These are phyloP conservation scores for Drosophila lacertosa DNA, from an alignment of 1,140 invertebrate species.

Conservation along the genomic window DNA sequence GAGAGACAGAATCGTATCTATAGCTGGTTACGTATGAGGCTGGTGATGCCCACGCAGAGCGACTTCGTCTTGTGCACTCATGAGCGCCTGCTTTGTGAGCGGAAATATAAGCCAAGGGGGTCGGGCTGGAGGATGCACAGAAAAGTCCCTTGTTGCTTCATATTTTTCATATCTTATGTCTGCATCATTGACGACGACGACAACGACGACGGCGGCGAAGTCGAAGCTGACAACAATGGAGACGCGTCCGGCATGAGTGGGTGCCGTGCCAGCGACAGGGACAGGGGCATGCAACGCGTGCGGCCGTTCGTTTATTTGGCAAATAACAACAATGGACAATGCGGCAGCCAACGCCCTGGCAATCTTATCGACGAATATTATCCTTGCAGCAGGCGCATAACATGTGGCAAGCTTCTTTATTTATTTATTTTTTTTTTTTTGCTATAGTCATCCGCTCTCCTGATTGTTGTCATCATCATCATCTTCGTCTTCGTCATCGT, in stretches of 20 bases:
- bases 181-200: slow-evolving; percentile 67
- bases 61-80: slow-evolving; percentile 43
- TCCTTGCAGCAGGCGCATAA: slow-evolving; percentile 53
- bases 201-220: slow-evolving; percentile 33
- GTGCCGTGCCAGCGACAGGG: slow-evolving; percentile 7
- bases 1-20: neutral
- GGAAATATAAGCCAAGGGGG: neutral
- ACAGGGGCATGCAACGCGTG: slow-evolving; percentile 35
- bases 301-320: slow-evolving; percentile 68
- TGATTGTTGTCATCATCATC: slow-evolving; percentile 39
- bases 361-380: slow-evolving; percentile 63
- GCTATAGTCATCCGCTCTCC: neutral
- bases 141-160: slow-evolving; percentile 64
- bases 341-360: slow-evolving; percentile 18
- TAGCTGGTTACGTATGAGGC: slow-evolving; percentile 26
- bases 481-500: slow-evolving; percentile 42
- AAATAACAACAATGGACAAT: slow-evolving; percentile 78
- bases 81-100: slow-evolving; percentile 47
- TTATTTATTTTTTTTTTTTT: no score
- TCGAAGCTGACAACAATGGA: slow-evolving; percentile 23
- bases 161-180: slow-evolving; percentile 81
- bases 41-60: slow-evolving; percentile 54
- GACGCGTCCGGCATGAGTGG: slow-evolving; percentile 28
- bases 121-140: neutral
- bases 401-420: slow-evolving; percentile 15